These are phyloP conservation scores for Pantherophis alleghaniensis DNA, from an alignment of 2,797 vertebrate genomes.

Conservation along the genomic window DNA sequence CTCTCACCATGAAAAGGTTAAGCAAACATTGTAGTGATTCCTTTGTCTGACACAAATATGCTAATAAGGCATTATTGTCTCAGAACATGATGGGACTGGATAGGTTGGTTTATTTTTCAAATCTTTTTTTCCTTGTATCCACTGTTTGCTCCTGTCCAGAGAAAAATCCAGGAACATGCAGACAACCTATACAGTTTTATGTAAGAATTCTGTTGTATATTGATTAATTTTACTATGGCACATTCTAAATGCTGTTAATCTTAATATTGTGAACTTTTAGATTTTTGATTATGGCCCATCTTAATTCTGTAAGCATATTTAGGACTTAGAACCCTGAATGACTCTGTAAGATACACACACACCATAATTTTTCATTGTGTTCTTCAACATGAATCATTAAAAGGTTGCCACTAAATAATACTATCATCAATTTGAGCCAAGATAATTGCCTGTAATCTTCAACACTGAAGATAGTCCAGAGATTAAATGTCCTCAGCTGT, in stretches of 20 bases:
- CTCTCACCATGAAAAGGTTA: neutral
- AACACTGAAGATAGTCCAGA: neutral
- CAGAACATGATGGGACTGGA: neutral
- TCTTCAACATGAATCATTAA: neutral
- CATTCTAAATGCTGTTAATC: neutral
- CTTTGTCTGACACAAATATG: neutral
- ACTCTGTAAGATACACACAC: neutral
- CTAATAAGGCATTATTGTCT: constrained; percentile 25
- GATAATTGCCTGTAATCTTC: neutral
- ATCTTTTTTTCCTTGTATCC: neutral
- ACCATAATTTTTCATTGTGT: neutral
- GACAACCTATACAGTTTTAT: neutral
- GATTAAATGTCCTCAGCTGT: neutral
- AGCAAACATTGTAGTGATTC: neutral
- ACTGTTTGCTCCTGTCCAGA: neutral
- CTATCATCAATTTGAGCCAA: neutral
- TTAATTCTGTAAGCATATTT: neutral
- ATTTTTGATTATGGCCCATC: neutral
- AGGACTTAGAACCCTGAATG: neutral
- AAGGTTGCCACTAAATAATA: neutral
- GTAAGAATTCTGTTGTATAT: neutral
- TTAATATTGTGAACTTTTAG: neutral
- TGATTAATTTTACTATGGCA: neutral
- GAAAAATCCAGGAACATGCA: neutral
- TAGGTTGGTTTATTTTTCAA: constrained; percentile 6